Base-by-base conservation (phyloP, 2,797 vertebrate genomes). In the Tenualosa ilisha region DNA sequence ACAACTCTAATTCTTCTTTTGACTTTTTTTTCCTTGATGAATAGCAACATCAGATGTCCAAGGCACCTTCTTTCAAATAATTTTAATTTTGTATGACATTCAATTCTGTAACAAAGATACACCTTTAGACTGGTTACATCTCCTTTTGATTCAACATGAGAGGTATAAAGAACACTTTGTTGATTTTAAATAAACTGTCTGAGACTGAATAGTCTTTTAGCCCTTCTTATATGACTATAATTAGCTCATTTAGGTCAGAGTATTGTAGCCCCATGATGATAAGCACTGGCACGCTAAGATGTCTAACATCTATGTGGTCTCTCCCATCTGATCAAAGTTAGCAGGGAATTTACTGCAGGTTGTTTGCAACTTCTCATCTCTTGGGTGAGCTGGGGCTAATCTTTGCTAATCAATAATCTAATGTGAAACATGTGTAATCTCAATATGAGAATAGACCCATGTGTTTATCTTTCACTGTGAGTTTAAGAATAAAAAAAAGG, bases 351-450 rank as follows among this genome's bases (percentile, higher is more conserved):
- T 46, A 79, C 72, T 40, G 17, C 17, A 43, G 72, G 72, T 46
- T 17, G 20, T 79, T 46, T 79, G 4, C 4, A 79, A 40, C 37
- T 40, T 12, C 68, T 72, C 37, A 31, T 40, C 31, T 40, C 31
- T 22, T 17, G 68, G 37, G 13, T 2, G 15, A 72, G 31, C 17
- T 13, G 26, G 2, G 15, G 72, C 37, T 46, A 51, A 51, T 51
- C 72, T 46, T 79, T 46, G 40, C 43, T 79, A 46, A 43, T 46
- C 72, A 7, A 79, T 79, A 79, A 79, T 79, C 72, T 43, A 43
- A 79, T 79, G 72, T 43, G 72, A 79, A 79, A 43, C 72, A 79
- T 79, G 72, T 43, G 72, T 79, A 22, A 79, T 79, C 72, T 46
- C 72, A 46, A 79, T 43, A 79, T 46, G 72, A 79, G 43, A 46